Conservation (phyloP, 2,113 vertebrate genomes). For the Sceloporus undulatus region DNA sequence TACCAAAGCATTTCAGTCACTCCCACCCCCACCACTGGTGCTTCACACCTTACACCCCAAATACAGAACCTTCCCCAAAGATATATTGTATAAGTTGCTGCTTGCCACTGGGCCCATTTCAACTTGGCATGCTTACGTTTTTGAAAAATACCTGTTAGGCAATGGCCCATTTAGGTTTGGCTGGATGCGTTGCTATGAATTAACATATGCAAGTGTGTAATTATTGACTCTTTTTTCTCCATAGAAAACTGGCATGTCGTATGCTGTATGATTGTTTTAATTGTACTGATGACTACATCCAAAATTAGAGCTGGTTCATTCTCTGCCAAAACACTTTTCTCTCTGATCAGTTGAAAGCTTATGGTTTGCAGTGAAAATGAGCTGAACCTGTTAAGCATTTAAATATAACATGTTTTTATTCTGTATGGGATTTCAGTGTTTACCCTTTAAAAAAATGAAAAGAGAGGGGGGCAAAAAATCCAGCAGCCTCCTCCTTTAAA, state of each 20-base stretch:
- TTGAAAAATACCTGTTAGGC: neutral
- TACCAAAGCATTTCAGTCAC: neutral
- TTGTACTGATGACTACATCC: conserved; percentile 2
- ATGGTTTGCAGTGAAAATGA: neutral
- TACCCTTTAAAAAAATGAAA: too few species aligned
- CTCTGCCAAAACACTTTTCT: conserved; percentile 17
- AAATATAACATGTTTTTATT: neutral
- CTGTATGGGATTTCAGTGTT: neutral
- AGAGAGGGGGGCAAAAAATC: too few species aligned
- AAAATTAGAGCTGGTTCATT: conserved; percentile 2
- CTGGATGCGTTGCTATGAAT: neutral
- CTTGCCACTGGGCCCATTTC: neutral
- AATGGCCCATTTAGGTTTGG: conserved; percentile 16
- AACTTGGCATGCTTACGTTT: neutral
- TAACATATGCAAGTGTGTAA: conserved; percentile 9
- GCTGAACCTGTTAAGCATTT: neutral
- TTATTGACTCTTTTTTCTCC: conserved; percentile 9
- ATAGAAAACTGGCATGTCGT: conserved; percentile 18
- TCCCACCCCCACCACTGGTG: neutral
- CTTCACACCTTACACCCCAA: neutral
- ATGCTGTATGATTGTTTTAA: neutral
- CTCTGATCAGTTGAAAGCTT: neutral
- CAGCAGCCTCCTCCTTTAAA: too few species aligned
- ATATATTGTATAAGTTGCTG: neutral
- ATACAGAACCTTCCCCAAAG: neutral